phyloP scores from a whole-genome alignment of 2,888 invertebrate species.

The Amphimallon solstitiale region DNA sequence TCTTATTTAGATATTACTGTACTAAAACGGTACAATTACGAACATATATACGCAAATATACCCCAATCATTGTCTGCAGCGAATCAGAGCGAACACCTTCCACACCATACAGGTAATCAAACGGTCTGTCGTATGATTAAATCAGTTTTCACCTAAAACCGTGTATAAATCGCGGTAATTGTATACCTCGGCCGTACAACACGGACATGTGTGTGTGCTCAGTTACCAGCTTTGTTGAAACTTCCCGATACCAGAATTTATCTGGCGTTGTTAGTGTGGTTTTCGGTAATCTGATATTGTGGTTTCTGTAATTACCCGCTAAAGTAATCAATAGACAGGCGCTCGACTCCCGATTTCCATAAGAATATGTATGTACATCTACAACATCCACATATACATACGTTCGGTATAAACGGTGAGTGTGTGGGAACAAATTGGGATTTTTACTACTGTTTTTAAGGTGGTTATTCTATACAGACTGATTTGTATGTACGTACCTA shows the following conservation, averaged over 20 bases:
- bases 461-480: too few relatives aligned
- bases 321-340: slow-evolving; percentile 29
- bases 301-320: slow-evolving; percentile 36
- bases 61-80: too few relatives aligned
- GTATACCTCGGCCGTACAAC: slow-evolving; percentile 39
- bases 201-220: not conserved
- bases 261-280: slow-evolving; percentile 23
- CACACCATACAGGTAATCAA: too few relatives aligned
- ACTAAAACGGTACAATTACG: too few relatives aligned
- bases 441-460: too few relatives aligned
- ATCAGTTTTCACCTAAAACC: not conserved
- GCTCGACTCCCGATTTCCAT: slow-evolving; percentile 7
- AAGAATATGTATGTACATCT: not conserved
- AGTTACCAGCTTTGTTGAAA: slow-evolving; percentile 14
- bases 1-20: too few relatives aligned
- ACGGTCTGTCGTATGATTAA: not conserved
- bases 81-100: too few relatives aligned
- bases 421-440: too few relatives aligned
- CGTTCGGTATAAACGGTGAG: too few relatives aligned
- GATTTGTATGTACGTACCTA: too few relatives aligned
- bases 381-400: too few relatives aligned
- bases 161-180: slow-evolving; percentile 1
- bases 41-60: too few relatives aligned
- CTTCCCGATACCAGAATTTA: slow-evolving; percentile 7
- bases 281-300: slow-evolving; percentile 41